Percentiles rank a stretch among this genome's conserved stretches.
These are phyloP conservation scores for Isurus oxyrinchus DNA, from an alignment of 2,113 vertebrate species.

Conservation along the genomic window DNA sequence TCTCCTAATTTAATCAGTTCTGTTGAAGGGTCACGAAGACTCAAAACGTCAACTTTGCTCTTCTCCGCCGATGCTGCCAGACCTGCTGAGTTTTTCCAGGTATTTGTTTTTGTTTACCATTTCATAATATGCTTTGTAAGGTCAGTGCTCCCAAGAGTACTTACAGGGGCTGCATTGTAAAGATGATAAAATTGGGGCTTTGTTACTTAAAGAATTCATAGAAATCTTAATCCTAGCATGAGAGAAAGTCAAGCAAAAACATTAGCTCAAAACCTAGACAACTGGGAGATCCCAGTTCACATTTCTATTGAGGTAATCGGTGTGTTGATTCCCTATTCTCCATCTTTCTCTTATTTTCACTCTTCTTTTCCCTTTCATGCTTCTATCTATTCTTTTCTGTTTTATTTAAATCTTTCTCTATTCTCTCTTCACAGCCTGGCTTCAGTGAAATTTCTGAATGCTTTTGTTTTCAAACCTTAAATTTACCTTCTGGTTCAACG, in stretches of 20 bases:
- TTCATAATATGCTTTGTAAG: neutral
- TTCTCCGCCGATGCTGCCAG: too few species aligned
- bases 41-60: too few species aligned
- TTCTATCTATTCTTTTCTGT: neutral
- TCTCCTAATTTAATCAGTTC: too few species aligned
- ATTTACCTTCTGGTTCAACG: neutral
- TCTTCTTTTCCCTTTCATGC: neutral
- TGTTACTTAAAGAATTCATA: neutral
- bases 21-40: too few species aligned
- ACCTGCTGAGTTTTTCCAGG: too few species aligned
- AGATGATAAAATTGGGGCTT: neutral
- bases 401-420: neutral
- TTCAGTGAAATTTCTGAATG: neutral
- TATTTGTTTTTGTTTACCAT: too few species aligned
- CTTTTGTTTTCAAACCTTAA: neutral
- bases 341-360: neutral
- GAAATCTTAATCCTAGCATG: neutral
- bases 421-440: neutral
- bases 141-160: neutral
- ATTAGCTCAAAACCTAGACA: neutral
- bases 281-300: neutral
- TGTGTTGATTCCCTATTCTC: neutral
- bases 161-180: neutral
- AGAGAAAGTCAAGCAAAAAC: neutral
- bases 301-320: neutral